Conservation (phyloP, 2,888 invertebrate genomes). For the Oscheius onirici region DNA sequence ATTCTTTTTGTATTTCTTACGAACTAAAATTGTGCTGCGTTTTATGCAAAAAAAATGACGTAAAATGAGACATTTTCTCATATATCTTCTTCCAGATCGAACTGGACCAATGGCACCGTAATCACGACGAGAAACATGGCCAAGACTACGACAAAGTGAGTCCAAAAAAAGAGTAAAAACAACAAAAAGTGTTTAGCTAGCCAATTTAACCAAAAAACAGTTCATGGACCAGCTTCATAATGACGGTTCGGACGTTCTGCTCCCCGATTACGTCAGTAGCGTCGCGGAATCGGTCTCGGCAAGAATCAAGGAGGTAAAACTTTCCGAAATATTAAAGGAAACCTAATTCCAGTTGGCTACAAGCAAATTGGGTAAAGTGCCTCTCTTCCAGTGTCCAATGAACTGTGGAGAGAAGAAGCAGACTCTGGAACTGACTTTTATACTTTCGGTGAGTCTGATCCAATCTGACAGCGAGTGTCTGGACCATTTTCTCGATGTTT, state of each 20-base stretch:
- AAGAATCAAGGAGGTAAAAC: slow-evolving; percentile 33
- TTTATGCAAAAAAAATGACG: too few species aligned
- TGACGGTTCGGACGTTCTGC: slow-evolving; percentile 6
- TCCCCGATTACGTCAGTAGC: slow-evolving; percentile 15
- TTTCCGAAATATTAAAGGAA: not conserved
- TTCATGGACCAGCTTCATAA: not conserved
- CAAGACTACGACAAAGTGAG: slow-evolving; percentile 37
- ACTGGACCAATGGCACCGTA: slow-evolving; percentile 62
- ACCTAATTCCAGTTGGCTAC: slow-evolving; percentile 23
- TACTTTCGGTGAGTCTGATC: slow-evolving; percentile 15
- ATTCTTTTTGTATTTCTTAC: too few species aligned
- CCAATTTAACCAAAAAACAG: not conserved
- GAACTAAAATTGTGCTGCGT: too few species aligned
- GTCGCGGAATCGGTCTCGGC: slow-evolving; percentile 38
- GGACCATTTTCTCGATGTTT: too few species aligned
- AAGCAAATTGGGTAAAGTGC: slow-evolving; percentile 41
- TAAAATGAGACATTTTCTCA: not conserved
- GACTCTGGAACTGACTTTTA: not conserved
- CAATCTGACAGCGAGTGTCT: too few species aligned
- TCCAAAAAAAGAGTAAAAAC: slow-evolving; percentile 1
- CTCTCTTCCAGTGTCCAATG: slow-evolving; percentile 61
- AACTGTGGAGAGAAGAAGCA: slow-evolving; percentile 51
- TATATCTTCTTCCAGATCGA: slow-evolving; percentile 36
- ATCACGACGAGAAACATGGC: slow-evolving; percentile 48
- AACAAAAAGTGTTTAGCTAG: not conserved